A percentile compares a stretch with the other conserved stretches of the same genome.
Evolutionary conservation across 1,140 invertebrate species (phyloP).

Genomic region (Bactericera cockerelli): DNA sequence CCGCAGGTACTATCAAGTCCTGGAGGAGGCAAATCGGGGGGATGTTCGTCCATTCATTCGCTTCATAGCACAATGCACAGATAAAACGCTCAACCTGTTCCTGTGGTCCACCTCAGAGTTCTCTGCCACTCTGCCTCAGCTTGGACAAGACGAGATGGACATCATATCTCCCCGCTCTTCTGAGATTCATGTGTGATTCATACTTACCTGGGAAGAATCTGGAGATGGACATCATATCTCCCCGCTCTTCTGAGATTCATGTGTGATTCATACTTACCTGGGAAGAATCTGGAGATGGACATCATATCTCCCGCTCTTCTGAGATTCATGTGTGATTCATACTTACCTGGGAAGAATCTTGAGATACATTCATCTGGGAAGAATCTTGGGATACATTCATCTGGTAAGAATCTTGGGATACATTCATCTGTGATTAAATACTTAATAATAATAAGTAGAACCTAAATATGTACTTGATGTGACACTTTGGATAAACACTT

Average conservation of each 20-base stretch:
- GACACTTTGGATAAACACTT: too few species aligned
- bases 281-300: too few species aligned
- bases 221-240: background rate
- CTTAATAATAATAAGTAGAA: too few species aligned
- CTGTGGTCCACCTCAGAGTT: conserved; percentile 56
- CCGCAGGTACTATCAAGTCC: conserved; percentile 58
- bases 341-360: too few species aligned
- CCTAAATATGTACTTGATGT: too few species aligned
- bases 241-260: background rate
- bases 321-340: background rate
- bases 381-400: background rate
- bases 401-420: too few species aligned
- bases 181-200: background rate
- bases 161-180: background rate
- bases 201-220: too few species aligned
- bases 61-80: conserved; percentile 88
- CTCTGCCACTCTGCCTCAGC: conserved; percentile 30
- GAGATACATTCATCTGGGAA: background rate
- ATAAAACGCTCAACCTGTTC: conserved; percentile 84
- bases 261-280: conserved; percentile 1
- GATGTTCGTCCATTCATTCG: conserved; percentile 84
- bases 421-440: background rate
- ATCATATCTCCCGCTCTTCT: background rate
- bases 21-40: conserved; percentile 81
- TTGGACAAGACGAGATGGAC: background rate